Percentiles rank a stretch among this genome's conserved stretches.
phyloP scores from a whole-genome alignment of 2,888 invertebrate species.

The Amphiduros pacificus region DNA sequence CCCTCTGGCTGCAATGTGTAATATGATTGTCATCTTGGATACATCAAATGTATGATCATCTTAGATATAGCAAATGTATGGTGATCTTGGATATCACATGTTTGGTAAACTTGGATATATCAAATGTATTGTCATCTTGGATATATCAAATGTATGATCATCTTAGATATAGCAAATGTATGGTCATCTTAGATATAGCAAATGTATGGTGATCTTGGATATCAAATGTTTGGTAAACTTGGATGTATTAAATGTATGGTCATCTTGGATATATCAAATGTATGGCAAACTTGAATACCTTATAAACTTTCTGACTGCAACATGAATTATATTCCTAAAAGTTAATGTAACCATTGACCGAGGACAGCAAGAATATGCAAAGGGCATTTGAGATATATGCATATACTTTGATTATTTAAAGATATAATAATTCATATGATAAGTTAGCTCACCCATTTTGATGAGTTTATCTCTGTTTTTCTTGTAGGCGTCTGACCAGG shows the following conservation, averaged over 20 bases:
- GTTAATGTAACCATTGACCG: not conserved
- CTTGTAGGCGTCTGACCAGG: conserved; percentile 44
- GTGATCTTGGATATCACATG: no score
- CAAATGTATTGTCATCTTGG: no score
- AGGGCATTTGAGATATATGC: not conserved
- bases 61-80: not conserved
- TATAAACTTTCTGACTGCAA: not conserved
- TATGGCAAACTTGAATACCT: not conserved
- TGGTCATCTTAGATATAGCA: not conserved
- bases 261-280: not conserved
- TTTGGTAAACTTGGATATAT: no score
- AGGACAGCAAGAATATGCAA: not conserved
- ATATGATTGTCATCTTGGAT: not conserved
- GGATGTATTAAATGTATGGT: no score
- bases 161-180: not conserved
- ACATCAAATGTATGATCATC: not conserved
- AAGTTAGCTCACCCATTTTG: not conserved
- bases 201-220: no score
- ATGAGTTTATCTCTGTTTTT: conserved; percentile 13
- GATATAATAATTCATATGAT: not conserved
- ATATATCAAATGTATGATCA: not conserved
- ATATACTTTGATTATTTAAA: not conserved
- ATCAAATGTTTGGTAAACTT: no score
- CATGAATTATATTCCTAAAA: not conserved
- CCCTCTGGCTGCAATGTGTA: not conserved